Evolutionary conservation across 2,797 vertebrate species (phyloP), one percentile per base, ranked within the genome.

Genomic region (Xenentodon cancila): DNA sequence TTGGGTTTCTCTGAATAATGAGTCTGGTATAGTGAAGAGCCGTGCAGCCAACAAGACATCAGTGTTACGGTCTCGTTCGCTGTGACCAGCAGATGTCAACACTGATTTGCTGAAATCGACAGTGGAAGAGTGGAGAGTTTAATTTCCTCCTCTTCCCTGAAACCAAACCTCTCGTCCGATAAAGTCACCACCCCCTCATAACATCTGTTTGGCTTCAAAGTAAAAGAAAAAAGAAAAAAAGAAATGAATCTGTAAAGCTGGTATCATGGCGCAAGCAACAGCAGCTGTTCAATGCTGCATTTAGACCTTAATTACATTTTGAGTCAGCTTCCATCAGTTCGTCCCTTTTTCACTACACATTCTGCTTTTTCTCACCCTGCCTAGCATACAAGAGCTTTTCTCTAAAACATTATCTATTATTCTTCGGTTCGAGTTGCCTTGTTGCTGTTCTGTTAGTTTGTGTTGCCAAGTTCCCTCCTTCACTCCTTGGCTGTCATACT

Each of bases 221-320:
- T 70, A 71, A 77, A 80, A 9, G 62, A 46, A 55, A 57, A 74
- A 82, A 85, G 7, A 30, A 30, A 30, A 25, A 25, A 25, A 25
- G 3, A 25, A 25, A 25, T 25, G 5, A 25, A 25, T 74, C 72
- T 17, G 46, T 79, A 79, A 88, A 89, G 80, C 80, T 27, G 17
- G 67, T 67, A 70, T 60, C 69, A 75, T 68, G 77, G 83, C 53
- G 62, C 66, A 69, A 79, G 79, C 64, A 56, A 42, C 54, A 54
- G 81, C 89, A 88, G 85, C 84, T 90, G 88, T 84, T 89, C 65
- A 53, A 25, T 43, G 55, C 70, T 16, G 69, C 22, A 37, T 69
- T 84, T 66, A 69, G 65, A 46, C 77, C 84, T 79, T 85, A 82
- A 89, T 91, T 89, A 87, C 85, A 87, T 83, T 88, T 85, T 80